Evolutionary conservation across 2,113 vertebrate genomes (phyloP).

Genomic region (Hypanus sabinus): DNA sequence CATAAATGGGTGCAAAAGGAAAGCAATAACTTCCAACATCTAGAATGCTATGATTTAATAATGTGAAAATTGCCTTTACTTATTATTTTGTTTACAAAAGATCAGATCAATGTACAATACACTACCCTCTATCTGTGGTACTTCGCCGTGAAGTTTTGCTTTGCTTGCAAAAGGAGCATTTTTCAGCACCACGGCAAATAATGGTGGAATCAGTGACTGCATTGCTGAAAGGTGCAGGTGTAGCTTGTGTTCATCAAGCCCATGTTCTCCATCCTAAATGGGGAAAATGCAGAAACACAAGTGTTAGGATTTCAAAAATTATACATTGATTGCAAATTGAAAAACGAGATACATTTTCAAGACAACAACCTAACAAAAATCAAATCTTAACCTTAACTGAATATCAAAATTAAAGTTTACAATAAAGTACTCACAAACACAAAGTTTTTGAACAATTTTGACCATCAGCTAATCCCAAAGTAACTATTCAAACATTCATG

Average conservation of each 20-base stretch:
- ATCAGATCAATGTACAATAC: not conserved
- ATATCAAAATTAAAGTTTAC: not conserved
- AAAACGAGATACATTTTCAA: not conserved
- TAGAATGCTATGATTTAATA: not conserved
- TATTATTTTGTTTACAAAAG: not conserved
- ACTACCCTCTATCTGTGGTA: conserved; percentile 84
- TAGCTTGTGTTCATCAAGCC: conserved; percentile 89
- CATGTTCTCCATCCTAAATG: conserved; percentile 80
- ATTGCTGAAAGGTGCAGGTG: conserved; percentile 86
- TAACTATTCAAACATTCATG: not conserved
- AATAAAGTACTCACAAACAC: not conserved
- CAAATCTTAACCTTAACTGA: not conserved
- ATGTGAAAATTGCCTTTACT: not conserved
- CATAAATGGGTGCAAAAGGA: not conserved
- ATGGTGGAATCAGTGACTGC: conserved; percentile 87
- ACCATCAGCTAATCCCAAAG: not conserved
- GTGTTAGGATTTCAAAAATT: not conserved
- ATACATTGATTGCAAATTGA: not conserved
- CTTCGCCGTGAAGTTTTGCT: conserved; percentile 78
- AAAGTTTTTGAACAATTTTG: not conserved
- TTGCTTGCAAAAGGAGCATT: conserved; percentile 87
- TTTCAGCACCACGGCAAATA: conserved; percentile 86
- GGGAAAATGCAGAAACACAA: conserved; percentile 42
- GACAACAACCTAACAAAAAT: not conserved
- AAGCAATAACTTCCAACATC: not conserved